Conservation (phyloP, 2,888 invertebrate species). For the Thysanoteuthis rhombus region DNA sequence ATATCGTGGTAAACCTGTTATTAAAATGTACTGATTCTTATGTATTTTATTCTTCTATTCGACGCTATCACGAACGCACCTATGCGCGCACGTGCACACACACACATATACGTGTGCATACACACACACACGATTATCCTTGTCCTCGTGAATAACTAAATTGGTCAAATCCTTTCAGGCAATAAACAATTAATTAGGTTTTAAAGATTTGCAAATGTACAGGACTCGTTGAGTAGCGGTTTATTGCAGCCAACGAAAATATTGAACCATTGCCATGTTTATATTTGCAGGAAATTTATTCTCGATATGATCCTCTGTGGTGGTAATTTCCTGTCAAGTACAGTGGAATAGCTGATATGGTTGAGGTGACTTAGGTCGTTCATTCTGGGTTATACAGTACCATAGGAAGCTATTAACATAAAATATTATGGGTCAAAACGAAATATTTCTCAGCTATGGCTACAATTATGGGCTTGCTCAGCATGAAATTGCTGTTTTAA, state of each 20-base stretch:
- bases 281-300: background rate
- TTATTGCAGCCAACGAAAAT: background rate
- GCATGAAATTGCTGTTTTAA: too few species aligned
- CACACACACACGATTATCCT: background rate
- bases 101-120: too few species aligned
- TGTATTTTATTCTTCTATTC: too few species aligned
- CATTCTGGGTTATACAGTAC: background rate
- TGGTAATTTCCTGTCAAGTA: background rate
- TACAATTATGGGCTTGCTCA: too few species aligned
- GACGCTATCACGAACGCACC: too few species aligned
- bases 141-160: background rate
- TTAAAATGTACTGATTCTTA: too few species aligned
- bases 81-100: too few species aligned
- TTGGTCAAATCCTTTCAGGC: background rate
- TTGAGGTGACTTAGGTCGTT: background rate
- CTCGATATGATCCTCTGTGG: background rate
- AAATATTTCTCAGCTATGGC: too few species aligned
- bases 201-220: background rate
- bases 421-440: too few species aligned
- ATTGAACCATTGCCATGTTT: background rate
- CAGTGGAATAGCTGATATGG: background rate
- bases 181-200: background rate
- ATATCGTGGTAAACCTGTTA: too few species aligned
- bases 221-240: background rate
- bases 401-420: too few species aligned